phyloP scores from a whole-genome alignment of 2,113 vertebrate species.

The human region GRCh38 chr1:227986001-227986500 shows the following conservation, averaged over 20 bases:
- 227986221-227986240: neutral
- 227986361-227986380: no score
- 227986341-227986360: neutral
- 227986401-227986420: no score
- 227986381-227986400: no score
- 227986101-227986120: no score
- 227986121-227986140: no score
- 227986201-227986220: neutral
- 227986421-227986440: no score
- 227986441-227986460: no score
- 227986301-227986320: neutral
- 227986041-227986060: neutral
- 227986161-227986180: neutral
- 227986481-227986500: no score
- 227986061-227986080: neutral
- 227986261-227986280: no score
- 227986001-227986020: neutral
- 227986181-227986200: neutral
- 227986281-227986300: neutral
- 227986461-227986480: no score
- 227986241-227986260: no score
- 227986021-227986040: neutral
- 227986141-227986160: neutral
- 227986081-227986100: neutral
- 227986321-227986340: neutral